Percentiles rank a stretch among this genome's conserved stretches.
phyloP scores from a whole-genome alignment of 1,140 invertebrate genomes.

The Andricus grossulariae region DNA sequence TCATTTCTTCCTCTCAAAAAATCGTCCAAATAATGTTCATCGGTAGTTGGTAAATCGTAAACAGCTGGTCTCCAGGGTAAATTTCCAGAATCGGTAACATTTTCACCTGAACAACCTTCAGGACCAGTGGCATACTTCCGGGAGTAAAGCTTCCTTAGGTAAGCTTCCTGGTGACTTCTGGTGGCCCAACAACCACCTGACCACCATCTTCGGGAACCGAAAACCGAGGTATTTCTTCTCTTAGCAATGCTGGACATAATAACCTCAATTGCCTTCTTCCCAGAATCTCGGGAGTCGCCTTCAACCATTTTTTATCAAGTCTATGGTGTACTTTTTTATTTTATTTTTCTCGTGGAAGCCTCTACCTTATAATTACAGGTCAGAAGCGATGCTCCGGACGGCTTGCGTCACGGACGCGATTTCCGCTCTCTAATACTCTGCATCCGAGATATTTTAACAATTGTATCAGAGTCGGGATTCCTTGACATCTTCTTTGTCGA shows the following conservation, averaged over 20 bases:
- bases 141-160: conserved; percentile 70
- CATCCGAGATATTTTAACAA: too few relatives aligned
- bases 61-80: conserved; percentile 52
- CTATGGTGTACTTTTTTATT: neutral
- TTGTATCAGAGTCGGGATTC: too few relatives aligned
- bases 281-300: conserved; percentile 36
- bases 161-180: conserved; percentile 72
- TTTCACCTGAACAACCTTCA: conserved; percentile 42
- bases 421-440: too few relatives aligned
- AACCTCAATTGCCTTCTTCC: conserved; percentile 51
- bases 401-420: too few relatives aligned
- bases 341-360: neutral
- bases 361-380: neutral
- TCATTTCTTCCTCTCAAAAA: conserved; percentile 56
- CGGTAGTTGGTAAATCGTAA: conserved; percentile 60
- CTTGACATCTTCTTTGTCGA: too few relatives aligned
- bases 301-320: conserved; percentile 47
- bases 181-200: conserved; percentile 73
- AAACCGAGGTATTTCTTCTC: conserved; percentile 63
- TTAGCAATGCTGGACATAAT: conserved; percentile 70
- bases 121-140: conserved; percentile 60
- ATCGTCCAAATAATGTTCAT: conserved; percentile 68
- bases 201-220: conserved; percentile 74
- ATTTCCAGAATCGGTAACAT: conserved; percentile 40
- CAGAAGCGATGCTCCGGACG: neutral